phyloP scores from a whole-genome alignment of 2,888 invertebrate genomes.

The Tholera decimalis region DNA sequence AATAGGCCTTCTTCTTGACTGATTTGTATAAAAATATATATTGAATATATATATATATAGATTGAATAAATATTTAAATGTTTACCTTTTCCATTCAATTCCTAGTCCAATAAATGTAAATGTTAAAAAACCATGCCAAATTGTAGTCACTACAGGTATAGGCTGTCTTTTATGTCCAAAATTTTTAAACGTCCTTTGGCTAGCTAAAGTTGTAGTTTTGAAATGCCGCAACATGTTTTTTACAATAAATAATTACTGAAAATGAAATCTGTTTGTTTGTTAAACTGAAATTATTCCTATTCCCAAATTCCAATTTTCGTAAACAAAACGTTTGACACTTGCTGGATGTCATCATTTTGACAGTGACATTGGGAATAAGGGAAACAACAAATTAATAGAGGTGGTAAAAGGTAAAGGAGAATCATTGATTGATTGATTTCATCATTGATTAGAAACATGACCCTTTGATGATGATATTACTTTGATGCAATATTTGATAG shows the following conservation, averaged over 20 bases:
- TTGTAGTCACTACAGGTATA: constrained; percentile 75
- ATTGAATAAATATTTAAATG: constrained; percentile 28
- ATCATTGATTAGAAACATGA: no score
- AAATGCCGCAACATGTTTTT: constrained; percentile 47
- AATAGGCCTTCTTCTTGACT: background rate
- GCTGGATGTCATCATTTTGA: background rate
- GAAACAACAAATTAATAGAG: no score
- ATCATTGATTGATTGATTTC: no score
- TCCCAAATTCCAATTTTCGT: background rate
- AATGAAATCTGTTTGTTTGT: no score
- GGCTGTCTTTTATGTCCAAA: constrained; percentile 86
- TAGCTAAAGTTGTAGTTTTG: constrained; percentile 39
- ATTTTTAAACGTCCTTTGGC: constrained; percentile 80
- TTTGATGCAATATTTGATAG: no score
- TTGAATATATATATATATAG: no score
- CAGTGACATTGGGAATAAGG: no score
- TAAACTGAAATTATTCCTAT: background rate
- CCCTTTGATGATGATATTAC: no score
- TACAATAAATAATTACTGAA: background rate
- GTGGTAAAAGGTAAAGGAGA: no score
- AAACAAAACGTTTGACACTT: constrained; percentile 7
- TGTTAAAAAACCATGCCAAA: constrained; percentile 87
- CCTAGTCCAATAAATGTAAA: constrained; percentile 81
- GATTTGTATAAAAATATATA: background rate
- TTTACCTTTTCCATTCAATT: constrained; percentile 83